phyloP scores from a whole-genome alignment of 2,113 vertebrate genomes.

The Pleuronectes platessa region DNA sequence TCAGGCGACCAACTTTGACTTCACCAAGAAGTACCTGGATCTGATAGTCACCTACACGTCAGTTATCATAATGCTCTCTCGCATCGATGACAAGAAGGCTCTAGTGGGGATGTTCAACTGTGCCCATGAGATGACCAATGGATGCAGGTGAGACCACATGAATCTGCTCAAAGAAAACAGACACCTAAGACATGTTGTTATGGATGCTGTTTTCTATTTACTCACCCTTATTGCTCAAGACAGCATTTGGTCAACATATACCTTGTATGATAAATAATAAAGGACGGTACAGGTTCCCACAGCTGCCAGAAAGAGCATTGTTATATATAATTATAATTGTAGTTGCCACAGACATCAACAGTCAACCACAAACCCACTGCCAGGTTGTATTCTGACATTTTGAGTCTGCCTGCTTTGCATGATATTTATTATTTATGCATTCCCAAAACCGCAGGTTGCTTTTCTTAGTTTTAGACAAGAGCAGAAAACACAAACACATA shows the following conservation, averaged over 20 bases:
- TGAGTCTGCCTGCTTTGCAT: constrained; percentile 7
- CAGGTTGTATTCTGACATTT: constrained; percentile 35
- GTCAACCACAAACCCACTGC: background rate
- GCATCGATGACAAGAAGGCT: constrained; percentile 90
- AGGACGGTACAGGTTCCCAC: background rate
- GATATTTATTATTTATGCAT: constrained; percentile 24
- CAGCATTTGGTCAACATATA: background rate
- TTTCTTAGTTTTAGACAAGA: background rate
- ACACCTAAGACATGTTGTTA: too few relatives aligned
- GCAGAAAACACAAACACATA: constrained; percentile 13
- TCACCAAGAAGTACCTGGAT: constrained; percentile 93
- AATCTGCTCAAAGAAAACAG: background rate
- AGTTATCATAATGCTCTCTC: constrained; percentile 89
- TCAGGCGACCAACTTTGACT: constrained; percentile 90
- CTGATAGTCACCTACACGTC: constrained; percentile 91
- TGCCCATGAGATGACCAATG: constrained; percentile 91
- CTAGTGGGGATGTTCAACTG: constrained; percentile 92
- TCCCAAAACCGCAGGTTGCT: background rate
- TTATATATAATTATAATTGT: background rate
- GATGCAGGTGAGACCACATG: constrained; percentile 81
- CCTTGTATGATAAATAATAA: background rate
- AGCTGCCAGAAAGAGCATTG: background rate
- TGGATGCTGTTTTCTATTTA: too few relatives aligned
- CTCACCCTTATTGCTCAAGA: background rate
- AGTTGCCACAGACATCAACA: constrained; percentile 20